Conservation (phyloP, 1,140 invertebrate genomes). For the Leptopilina clavipes region DNA sequence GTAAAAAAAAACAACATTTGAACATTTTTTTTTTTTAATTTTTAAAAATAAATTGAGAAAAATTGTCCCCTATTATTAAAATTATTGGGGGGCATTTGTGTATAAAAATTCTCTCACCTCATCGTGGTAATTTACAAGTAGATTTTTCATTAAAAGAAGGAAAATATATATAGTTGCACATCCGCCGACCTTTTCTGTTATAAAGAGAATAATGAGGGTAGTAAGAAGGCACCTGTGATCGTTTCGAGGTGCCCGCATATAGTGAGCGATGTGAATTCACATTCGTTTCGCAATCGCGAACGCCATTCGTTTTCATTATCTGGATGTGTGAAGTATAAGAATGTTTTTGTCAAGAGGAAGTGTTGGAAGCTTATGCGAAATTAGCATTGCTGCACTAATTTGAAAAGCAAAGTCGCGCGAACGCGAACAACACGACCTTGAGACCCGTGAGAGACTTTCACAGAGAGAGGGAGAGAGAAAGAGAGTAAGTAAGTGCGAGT, state of each 20-base stretch:
- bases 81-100: too few relatives aligned
- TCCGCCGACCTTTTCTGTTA: slow-evolving; percentile 15
- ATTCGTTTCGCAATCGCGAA: slow-evolving; percentile 24
- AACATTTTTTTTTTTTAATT: too few relatives aligned
- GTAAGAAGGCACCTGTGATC: slow-evolving; percentile 18
- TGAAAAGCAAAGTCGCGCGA: slow-evolving; percentile 27
- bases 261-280: slow-evolving; percentile 17
- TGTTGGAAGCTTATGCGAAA: slow-evolving; percentile 1
- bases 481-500: too few relatives aligned
- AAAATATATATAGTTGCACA: slow-evolving; percentile 8
- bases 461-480: not conserved
- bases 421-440: slow-evolving; percentile 19
- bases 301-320: slow-evolving; percentile 24
- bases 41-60: too few relatives aligned
- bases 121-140: too few relatives aligned
- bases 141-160: slow-evolving; percentile 38
- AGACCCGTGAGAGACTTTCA: slow-evolving; percentile 29
- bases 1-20: too few relatives aligned
- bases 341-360: slow-evolving; percentile 23
- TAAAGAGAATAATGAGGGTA: not conserved
- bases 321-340: not conserved
- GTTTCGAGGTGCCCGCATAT: slow-evolving; percentile 10
- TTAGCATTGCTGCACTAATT: slow-evolving; percentile 34
- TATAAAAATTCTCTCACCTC: too few relatives aligned
- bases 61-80: too few relatives aligned